Evolutionary conservation across 2,888 invertebrate species (phyloP).

Genomic region (Strigamia crassipes): DNA sequence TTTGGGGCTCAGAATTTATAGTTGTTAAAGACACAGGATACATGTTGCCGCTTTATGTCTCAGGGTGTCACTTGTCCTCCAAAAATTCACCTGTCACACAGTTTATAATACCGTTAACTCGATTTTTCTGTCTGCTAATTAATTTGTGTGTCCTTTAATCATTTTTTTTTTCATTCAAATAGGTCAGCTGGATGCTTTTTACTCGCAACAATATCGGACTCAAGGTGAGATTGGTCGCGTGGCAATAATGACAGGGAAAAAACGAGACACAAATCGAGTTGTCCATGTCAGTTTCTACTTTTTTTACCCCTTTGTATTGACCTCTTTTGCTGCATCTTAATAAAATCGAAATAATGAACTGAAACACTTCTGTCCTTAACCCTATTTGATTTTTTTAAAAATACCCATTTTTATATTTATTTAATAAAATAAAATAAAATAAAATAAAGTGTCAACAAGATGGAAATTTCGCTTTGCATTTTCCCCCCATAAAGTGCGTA

Average conservation of each 20-base stretch:
- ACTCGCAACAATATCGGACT: not conserved
- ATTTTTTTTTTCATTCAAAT: conserved; percentile 1
- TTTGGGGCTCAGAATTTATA: no score
- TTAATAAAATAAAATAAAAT: no score
- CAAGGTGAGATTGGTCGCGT: not conserved
- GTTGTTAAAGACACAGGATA: no score
- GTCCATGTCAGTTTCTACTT: conserved; percentile 12
- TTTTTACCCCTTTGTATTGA: not conserved
- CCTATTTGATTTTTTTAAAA: not conserved
- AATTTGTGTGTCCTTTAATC: not conserved
- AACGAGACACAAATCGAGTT: not conserved
- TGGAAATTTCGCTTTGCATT: not conserved
- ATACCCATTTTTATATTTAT: not conserved
- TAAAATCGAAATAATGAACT: not conserved
- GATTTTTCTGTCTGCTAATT: not conserved
- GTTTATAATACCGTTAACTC: not conserved
- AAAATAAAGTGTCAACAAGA: not conserved
- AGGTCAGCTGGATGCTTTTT: conserved; percentile 6
- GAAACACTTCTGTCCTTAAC: not conserved
- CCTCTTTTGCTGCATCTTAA: not conserved
- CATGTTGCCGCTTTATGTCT: not conserved
- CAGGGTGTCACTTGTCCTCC: not conserved
- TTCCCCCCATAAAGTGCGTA: not conserved
- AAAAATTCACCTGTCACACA: not conserved
- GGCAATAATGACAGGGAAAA: not conserved